These are phyloP conservation scores for Hypsopygia costalis DNA, from an alignment of 2,888 invertebrate species.

Conservation along the genomic window DNA sequence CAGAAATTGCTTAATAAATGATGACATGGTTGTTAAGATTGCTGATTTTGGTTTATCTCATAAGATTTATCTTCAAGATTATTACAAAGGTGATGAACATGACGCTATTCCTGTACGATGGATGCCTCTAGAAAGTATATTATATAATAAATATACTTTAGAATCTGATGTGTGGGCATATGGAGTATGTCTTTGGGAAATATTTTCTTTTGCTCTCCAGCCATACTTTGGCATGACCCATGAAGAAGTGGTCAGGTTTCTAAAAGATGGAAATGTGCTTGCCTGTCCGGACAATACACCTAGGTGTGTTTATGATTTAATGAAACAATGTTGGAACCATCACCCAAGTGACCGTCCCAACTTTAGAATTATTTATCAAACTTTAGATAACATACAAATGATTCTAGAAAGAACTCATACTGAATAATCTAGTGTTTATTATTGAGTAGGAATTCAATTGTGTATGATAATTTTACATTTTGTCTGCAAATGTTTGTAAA, in stretches of 20 bases:
- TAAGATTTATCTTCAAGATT: slow-evolving; percentile 96
- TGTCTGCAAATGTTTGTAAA: not conserved
- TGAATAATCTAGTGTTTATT: slow-evolving; percentile 42
- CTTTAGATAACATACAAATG: slow-evolving; percentile 85
- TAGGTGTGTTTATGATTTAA: slow-evolving; percentile 91
- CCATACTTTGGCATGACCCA: slow-evolving; percentile 99
- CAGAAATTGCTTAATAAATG: slow-evolving; percentile 96
- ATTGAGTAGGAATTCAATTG: slow-evolving; percentile 23
- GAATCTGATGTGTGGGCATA: slow-evolving; percentile 99
- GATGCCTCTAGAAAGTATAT: slow-evolving; percentile 98
- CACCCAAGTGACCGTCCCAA: slow-evolving; percentile 92
- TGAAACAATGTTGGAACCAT: slow-evolving; percentile 96
- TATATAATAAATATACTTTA: slow-evolving; percentile 97
- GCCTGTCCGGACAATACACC: slow-evolving; percentile 95
- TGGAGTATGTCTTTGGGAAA: slow-evolving; percentile 98
- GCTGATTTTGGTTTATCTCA: slow-evolving; percentile 98
- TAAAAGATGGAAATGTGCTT: slow-evolving; percentile 95
- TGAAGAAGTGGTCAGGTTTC: slow-evolving; percentile 96
- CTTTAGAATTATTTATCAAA: slow-evolving; percentile 90
- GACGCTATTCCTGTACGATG: slow-evolving; percentile 98
- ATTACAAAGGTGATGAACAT: slow-evolving; percentile 96
- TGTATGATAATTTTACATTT: slow-evolving; percentile 26
- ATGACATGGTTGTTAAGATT: slow-evolving; percentile 97
- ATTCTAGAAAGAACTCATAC: slow-evolving; percentile 70
- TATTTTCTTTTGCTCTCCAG: slow-evolving; percentile 97